phyloP scores from a whole-genome alignment of 2,888 invertebrate genomes.

The Perithous albicinctus region DNA sequence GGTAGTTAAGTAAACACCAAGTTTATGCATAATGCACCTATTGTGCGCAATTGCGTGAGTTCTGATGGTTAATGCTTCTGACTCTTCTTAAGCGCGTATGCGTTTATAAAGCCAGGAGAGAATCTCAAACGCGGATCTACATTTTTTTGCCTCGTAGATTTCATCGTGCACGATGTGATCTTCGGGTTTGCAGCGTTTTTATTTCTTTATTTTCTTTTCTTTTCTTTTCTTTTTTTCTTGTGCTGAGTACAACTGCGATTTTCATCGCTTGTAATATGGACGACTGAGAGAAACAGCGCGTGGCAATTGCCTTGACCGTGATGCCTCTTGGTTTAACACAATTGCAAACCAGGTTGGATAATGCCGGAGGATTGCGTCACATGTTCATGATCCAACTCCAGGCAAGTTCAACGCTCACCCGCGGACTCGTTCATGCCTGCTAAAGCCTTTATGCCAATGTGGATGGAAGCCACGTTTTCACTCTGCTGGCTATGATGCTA shows the following conservation, averaged over 20 bases:
- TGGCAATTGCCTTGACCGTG: conserved; percentile 49
- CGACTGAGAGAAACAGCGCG: conserved; percentile 30
- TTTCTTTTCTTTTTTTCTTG: no score
- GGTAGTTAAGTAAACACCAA: conserved; percentile 68
- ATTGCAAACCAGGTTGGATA: conserved; percentile 26
- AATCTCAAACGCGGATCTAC: conserved; percentile 34
- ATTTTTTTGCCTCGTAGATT: not conserved
- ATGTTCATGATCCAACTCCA: conserved; percentile 6
- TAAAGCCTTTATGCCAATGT: not conserved
- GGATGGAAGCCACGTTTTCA: not conserved
- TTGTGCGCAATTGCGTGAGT: conserved; percentile 51
- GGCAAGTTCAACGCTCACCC: conserved; percentile 27
- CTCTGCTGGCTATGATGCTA: not conserved
- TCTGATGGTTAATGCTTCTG: not conserved
- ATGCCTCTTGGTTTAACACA: conserved; percentile 14
- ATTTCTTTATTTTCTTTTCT: no score
- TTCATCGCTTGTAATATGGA: conserved; percentile 29
- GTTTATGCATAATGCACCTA: conserved; percentile 65
- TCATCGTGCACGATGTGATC: conserved; percentile 20
- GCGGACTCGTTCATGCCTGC: conserved; percentile 1
- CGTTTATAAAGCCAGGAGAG: not conserved
- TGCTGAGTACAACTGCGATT: no score
- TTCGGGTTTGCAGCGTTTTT: no score
- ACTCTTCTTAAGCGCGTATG: conserved; percentile 15
- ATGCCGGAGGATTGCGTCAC: conserved; percentile 44